phyloP scores from a whole-genome alignment of 2,797 vertebrate genomes.

The Danio choprae region DNA sequence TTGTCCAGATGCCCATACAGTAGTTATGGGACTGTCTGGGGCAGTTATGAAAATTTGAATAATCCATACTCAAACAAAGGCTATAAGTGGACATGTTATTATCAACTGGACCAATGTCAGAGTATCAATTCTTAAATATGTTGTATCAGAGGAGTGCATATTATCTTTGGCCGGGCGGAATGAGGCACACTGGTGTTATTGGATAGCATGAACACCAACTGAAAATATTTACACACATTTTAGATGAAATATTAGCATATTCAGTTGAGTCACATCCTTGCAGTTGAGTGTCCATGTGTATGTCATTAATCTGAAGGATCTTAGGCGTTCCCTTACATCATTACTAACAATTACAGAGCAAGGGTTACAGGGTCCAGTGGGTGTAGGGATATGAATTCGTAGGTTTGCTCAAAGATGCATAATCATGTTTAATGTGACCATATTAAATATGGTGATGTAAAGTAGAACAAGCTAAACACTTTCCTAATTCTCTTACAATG shows the following conservation, averaged over 20 bases:
- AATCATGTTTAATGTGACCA: not conserved
- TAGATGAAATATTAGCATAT: conserved; percentile 31
- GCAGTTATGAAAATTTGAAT: not conserved
- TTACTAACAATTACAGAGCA: conserved; percentile 45
- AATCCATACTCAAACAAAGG: not conserved
- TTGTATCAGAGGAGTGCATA: conserved; percentile 39
- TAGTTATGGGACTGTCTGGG: not conserved
- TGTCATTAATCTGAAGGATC: conserved; percentile 16
- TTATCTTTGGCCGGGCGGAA: conserved; percentile 58
- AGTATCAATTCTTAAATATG: conserved; percentile 46
- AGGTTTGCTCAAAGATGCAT: not conserved
- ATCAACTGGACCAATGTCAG: not conserved
- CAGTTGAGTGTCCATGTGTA: not conserved
- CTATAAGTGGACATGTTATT: not conserved
- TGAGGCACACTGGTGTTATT: conserved; percentile 56
- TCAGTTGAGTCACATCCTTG: not conserved
- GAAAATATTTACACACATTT: conserved; percentile 48
- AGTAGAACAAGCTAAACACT: not conserved
- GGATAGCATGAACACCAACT: conserved; percentile 53
- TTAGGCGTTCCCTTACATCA: conserved; percentile 48
- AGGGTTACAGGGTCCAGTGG: conserved; percentile 18
- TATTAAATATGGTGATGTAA: not conserved
- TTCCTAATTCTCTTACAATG: not conserved
- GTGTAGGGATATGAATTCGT: conserved; percentile 22
- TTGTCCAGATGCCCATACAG: not conserved